Conservation (phyloP, 2,888 invertebrate species). For the Sabatieria punctata region DNA sequence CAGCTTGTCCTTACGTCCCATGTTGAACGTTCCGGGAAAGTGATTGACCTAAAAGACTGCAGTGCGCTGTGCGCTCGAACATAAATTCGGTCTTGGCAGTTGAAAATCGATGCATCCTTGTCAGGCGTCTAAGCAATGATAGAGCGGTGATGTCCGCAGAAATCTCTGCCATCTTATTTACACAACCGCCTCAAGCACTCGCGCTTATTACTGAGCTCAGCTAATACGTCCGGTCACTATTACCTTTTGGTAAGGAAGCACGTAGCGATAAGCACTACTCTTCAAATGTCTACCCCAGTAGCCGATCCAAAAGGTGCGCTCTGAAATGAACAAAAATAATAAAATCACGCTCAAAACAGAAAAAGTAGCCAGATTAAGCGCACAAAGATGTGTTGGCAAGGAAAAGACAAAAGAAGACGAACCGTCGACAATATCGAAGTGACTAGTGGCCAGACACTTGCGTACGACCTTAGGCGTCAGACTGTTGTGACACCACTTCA, state of each 20-base stretch:
- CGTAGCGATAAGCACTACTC: constrained; percentile 55
- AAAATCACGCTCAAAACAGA: neutral
- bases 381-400: neutral
- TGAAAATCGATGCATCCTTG: too few relatives aligned
- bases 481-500: constrained; percentile 84
- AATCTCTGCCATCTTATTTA: too few relatives aligned
- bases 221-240: too few relatives aligned
- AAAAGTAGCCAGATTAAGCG: constrained; percentile 30
- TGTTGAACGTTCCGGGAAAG: constrained; percentile 90
- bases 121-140: too few relatives aligned
- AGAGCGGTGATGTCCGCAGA: too few relatives aligned
- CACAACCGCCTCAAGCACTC: too few relatives aligned
- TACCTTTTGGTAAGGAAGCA: constrained; percentile 69
- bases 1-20: constrained; percentile 85
- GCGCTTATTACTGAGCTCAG: too few relatives aligned
- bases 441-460: constrained; percentile 53
- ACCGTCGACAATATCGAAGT: constrained; percentile 16
- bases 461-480: constrained; percentile 84
- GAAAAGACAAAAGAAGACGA: neutral
- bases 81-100: too few relatives aligned
- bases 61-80: too few relatives aligned
- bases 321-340: constrained; percentile 16
- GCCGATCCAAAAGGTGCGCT: constrained; percentile 55
- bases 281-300: constrained; percentile 98
- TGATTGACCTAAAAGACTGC: constrained; percentile 66